phyloP scores from a whole-genome alignment of 2,113 vertebrate species.

The Coptodon bakossiorum region DNA sequence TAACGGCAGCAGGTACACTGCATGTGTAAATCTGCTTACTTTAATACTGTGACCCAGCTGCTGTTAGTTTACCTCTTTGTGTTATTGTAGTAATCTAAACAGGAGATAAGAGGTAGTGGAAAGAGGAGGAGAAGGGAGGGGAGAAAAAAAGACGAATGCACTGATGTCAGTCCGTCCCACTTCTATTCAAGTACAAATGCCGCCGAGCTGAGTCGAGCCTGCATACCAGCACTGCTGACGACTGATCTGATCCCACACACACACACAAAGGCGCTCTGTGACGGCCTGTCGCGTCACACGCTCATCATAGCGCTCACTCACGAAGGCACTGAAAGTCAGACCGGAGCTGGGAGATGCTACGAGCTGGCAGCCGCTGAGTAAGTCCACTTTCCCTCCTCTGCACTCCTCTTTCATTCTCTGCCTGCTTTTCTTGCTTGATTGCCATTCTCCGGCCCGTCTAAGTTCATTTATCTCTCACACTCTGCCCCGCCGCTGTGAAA shows the following conservation, averaged over 20 bases:
- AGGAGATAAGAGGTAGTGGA: neutral
- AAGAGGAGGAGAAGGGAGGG: neutral
- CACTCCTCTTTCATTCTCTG: neutral
- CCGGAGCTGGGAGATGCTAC: conserved; percentile 14
- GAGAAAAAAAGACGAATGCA: neutral
- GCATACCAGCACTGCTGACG: conserved; percentile 39
- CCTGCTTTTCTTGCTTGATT: neutral
- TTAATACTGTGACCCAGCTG: neutral
- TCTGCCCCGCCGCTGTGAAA: conserved; percentile 15
- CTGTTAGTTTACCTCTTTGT: neutral
- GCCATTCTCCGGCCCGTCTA: conserved; percentile 27
- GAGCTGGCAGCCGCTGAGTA: conserved; percentile 45
- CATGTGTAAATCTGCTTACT: neutral
- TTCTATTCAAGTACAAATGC: conserved; percentile 52
- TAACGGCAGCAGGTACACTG: neutral
- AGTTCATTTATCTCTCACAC: conserved; percentile 41
- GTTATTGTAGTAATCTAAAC: neutral
- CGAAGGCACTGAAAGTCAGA: neutral
- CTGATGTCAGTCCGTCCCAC: conserved; percentile 64
- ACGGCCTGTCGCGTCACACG: conserved; percentile 2
- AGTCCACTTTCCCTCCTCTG: conserved; percentile 32
- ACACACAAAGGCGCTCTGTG: neutral
- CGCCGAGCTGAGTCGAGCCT: conserved; percentile 18
- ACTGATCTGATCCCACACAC: conserved; percentile 27
- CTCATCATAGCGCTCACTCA: conserved; percentile 3